A percentile compares a stretch with the other conserved stretches of the same genome.
phyloP scores from a whole-genome alignment of 1,140 invertebrate genomes.

The Hylaeus anthracinus region DNA sequence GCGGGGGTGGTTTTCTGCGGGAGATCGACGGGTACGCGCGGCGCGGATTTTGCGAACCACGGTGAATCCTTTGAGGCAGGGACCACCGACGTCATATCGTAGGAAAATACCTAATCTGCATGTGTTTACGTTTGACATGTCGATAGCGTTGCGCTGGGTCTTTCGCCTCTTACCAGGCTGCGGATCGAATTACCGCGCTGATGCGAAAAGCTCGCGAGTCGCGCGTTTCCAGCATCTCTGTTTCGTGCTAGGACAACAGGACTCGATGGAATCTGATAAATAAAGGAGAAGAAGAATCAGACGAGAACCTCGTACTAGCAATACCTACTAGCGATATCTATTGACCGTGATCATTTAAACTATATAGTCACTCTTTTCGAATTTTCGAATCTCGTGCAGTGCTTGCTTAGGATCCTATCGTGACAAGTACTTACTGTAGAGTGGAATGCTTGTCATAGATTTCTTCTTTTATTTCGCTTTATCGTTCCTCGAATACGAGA shows the following conservation, averaged over 20 bases:
- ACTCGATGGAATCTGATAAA: no score
- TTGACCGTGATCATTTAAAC: no score
- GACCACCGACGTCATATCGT: constrained; percentile 62
- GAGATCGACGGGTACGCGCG: constrained; percentile 26
- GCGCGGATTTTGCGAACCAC: constrained; percentile 28
- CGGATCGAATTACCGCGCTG: constrained; percentile 42
- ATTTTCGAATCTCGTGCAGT: no score
- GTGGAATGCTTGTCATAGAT: no score
- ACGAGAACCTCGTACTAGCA: no score
- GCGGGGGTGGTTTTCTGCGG: constrained; percentile 11
- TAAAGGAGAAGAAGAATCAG: no score
- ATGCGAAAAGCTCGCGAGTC: neutral
- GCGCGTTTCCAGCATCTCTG: neutral
- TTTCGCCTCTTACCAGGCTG: constrained; percentile 51
- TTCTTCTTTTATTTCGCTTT: no score
- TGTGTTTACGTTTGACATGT: constrained; percentile 74
- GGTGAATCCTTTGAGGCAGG: constrained; percentile 67
- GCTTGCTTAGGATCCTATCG: no score
- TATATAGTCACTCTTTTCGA: no score
- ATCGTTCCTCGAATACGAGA: no score
- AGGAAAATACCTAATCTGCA: constrained; percentile 77
- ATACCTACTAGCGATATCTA: no score
- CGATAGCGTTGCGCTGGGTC: constrained; percentile 56
- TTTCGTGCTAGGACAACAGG: neutral
- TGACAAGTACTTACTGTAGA: no score